Evolutionary conservation across 2,888 invertebrate genomes (phyloP).

Genomic region (Drosophila subsilvestris): DNA sequence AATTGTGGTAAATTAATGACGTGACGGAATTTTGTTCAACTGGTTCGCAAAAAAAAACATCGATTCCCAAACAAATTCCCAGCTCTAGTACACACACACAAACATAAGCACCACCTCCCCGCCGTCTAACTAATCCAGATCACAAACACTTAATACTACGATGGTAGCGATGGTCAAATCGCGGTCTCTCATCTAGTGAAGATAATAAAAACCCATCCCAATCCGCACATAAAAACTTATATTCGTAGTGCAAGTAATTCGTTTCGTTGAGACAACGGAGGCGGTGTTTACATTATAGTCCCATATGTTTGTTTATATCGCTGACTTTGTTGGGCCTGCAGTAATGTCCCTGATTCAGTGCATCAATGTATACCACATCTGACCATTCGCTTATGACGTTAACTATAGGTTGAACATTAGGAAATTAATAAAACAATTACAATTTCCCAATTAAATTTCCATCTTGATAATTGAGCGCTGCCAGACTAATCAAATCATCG

Average conservation of each 20-base stretch:
- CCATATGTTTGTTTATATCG: neutral
- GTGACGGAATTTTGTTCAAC: too few relatives aligned
- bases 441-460: neutral
- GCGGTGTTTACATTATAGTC: neutral
- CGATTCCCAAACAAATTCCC: too few relatives aligned
- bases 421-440: neutral
- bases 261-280: neutral
- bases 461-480: constrained; percentile 10
- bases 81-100: constrained; percentile 35
- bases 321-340: neutral
- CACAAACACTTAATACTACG: constrained; percentile 28
- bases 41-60: too few relatives aligned
- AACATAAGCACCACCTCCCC: constrained; percentile 32
- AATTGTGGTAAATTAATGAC: too few relatives aligned
- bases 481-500: constrained; percentile 3
- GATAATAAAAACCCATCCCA: neutral
- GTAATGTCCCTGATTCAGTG: neutral
- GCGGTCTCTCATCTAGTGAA: neutral
- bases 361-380: neutral
- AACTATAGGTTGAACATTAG: neutral
- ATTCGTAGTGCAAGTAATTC: neutral
- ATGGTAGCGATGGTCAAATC: constrained; percentile 30
- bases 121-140: constrained; percentile 11
- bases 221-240: neutral
- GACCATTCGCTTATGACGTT: neutral